Conservation (phyloP, 2,797 vertebrate genomes). For the Parotocinclus haroldoi region DNA sequence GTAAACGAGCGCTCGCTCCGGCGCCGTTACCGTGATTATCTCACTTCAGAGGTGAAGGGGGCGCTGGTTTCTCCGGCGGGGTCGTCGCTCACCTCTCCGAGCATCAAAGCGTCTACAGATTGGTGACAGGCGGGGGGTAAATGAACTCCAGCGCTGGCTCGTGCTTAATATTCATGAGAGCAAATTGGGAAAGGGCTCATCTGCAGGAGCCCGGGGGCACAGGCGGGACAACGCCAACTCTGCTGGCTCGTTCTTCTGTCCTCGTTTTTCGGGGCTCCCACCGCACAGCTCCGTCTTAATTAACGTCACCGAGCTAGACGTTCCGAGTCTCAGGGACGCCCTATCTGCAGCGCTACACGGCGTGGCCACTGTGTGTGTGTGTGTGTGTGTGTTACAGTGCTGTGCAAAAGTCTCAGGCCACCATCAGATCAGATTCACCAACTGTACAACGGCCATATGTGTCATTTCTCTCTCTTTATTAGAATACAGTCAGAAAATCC, state of each 20-base stretch:
- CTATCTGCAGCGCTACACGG: slow-evolving; percentile 47
- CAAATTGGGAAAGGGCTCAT: slow-evolving; percentile 68
- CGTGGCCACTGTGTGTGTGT: no score
- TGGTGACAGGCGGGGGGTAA: slow-evolving; percentile 40
- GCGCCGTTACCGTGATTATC: slow-evolving; percentile 43
- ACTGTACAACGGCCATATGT: no score
- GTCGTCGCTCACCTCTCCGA: slow-evolving; percentile 42
- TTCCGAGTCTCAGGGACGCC: slow-evolving; percentile 53
- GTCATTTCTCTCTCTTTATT: no score
- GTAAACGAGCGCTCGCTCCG: slow-evolving; percentile 43
- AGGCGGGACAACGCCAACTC: slow-evolving; percentile 22
- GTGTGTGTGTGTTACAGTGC: no score
- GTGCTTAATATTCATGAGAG: slow-evolving; percentile 76
- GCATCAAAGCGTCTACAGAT: slow-evolving; percentile 71
- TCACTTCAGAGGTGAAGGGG: slow-evolving; percentile 40
- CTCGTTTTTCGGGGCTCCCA: slow-evolving; percentile 24
- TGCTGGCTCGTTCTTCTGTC: slow-evolving; percentile 20
- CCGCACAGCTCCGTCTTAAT: slow-evolving; percentile 65
- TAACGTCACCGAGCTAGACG: slow-evolving; percentile 61
- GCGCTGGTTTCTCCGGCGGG: slow-evolving; percentile 16
- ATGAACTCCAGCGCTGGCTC: slow-evolving; percentile 50
- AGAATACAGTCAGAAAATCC: no score
- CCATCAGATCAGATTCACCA: no score
- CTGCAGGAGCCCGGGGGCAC: slow-evolving; percentile 37
- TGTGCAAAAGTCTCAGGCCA: no score